Percentiles rank a stretch among this genome's conserved stretches.
Conservation (phyloP, 2,888 invertebrate genomes). For the Platynereis dumerilii region DNA sequence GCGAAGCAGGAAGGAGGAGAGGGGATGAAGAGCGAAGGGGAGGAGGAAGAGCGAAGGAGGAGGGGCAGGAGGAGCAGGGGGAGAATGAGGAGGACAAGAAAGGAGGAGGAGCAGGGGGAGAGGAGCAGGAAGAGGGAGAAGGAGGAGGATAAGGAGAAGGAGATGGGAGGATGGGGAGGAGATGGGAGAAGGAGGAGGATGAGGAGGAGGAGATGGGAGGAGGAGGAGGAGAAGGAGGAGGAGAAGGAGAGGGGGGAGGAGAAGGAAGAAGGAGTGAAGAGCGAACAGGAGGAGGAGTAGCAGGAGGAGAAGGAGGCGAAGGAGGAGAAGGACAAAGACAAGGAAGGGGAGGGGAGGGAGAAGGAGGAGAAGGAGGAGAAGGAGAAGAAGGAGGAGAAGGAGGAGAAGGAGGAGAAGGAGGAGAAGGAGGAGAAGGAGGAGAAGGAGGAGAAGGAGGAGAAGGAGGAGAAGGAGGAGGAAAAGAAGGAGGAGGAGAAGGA, state of each 20-base stretch:
- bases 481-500: conserved; percentile 8
- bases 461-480: conserved; percentile 10
- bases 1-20: neutral
- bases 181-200: neutral
- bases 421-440: conserved; percentile 3
- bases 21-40: neutral
- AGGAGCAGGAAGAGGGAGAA: neutral
- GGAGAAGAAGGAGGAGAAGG: conserved; percentile 7
- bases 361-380: conserved; percentile 13
- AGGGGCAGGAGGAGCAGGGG: neutral
- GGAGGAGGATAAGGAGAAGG: conserved; percentile 11
- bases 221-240: neutral
- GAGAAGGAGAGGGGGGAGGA: neutral
- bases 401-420: conserved; percentile 2
- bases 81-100: neutral
- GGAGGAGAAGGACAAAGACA: neutral
- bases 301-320: conserved; percentile 4
- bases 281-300: neutral
- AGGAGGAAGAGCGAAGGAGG: neutral
- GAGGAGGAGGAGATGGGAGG: too few relatives aligned
- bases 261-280: neutral
- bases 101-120: neutral
- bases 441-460: conserved; percentile 7
- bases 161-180: neutral
- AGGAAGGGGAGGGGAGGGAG: neutral